Evolutionary conservation across 2,888 invertebrate species (phyloP).

Genomic region (Heteromyza rotundicornis): DNA sequence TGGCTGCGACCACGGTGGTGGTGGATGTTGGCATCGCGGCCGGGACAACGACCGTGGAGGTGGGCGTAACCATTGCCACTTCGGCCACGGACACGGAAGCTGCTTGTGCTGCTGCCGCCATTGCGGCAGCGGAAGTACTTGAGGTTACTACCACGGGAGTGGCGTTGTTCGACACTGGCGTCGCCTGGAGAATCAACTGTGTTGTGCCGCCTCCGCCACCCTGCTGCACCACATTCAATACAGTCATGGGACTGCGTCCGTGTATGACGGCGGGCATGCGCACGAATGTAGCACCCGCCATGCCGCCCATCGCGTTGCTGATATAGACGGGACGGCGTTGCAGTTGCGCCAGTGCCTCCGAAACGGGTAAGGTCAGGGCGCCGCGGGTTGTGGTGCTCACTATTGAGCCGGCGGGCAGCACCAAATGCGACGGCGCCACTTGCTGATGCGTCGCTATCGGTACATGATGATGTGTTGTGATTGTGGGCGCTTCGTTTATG

Average conservation of each 20-base stretch:
- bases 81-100: too few species aligned
- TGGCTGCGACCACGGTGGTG: background rate
- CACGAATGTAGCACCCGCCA: conserved; percentile 50
- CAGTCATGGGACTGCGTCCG: conserved; percentile 50
- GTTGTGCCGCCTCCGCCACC: conserved; percentile 40
- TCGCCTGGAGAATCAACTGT: conserved; percentile 48
- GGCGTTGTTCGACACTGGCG: conserved; percentile 30
- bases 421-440: conserved; percentile 31
- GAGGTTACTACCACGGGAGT: conserved; percentile 36
- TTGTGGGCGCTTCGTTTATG: conserved; percentile 35
- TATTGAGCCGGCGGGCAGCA: conserved; percentile 51
- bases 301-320: conserved; percentile 48
- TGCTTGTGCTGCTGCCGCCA: conserved; percentile 25
- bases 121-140: background rate
- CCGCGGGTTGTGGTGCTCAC: conserved; percentile 45
- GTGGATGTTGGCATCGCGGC: background rate
- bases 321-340: conserved; percentile 58
- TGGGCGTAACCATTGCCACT: conserved; percentile 23
- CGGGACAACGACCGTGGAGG: background rate
- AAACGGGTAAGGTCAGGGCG: conserved; percentile 47
- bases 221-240: conserved; percentile 53
- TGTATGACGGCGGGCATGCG: conserved; percentile 52
- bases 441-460: background rate
- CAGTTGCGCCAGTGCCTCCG: conserved; percentile 49
- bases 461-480: conserved; percentile 25